Evolutionary conservation across 2,888 invertebrate genomes (phyloP), one percentile per base, ranked within the genome.

Genomic region (Sympetrum striolatum): DNA sequence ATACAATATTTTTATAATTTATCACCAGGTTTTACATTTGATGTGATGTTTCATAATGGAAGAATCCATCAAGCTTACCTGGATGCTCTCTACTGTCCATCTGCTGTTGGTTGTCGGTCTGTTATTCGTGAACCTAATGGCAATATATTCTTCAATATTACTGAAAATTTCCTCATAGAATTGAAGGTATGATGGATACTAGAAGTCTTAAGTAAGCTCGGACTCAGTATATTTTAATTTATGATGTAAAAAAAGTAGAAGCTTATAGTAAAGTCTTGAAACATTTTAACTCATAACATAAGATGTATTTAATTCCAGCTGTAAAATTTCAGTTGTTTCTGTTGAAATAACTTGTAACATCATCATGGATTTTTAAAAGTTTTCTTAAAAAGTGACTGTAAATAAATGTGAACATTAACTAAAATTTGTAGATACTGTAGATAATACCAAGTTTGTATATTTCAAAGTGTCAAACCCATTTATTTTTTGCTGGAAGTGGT

Each of bases 101-200:
- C 98, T 12, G 96, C 96, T 92, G 97, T 97, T 1, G 99, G 99
- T 0, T 99, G 99, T 93, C 95, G 99, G 31, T 96, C 97, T 0
- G 95, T 98, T 0, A 95, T 99, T 3, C 95, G 94, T 73, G 96
- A 97, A 91, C 93, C 94, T 0, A 96, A 96, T 91, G 96, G 96
- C 22, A 96, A 95, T 91, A 95, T 94, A 22, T 94, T 95, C 91
- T 98, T 98, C 93, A 95, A 96, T 10, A 94, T 98, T 25, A 96
- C 96, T 0, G 97, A 98, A 92, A 97, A 98, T 93, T 97, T 98
- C 92, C 96, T 97, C 82, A 95, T 98, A 18, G 96, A 96, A 0
- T 95, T 98, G 91, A 97, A 97, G 93, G 97, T 97, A 92, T 92
- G 14, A 80, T 80, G 4, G 8, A 39, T 39, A 18, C 37, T 39